Base-by-base conservation (phyloP, 2,797 vertebrate genomes). In the Falco rusticolus region DNA sequence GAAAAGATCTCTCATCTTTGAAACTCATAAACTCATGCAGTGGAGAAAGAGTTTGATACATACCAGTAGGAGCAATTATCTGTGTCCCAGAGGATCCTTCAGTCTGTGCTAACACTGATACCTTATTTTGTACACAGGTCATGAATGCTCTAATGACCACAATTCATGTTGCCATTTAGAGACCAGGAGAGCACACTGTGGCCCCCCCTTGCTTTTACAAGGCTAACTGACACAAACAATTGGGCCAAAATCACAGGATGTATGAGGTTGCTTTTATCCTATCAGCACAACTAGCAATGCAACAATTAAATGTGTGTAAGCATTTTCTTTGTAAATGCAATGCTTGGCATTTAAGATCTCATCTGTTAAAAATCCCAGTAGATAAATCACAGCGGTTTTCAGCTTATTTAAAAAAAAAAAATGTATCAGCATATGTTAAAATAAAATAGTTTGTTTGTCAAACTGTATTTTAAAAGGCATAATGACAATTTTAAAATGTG, bases 41-140 rank as follows among this genome's bases (percentile, higher is more conserved):
- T 3, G 1, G 78, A 84, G 85, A 26, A 87, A 64, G 41, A 47
- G 45, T 53, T 86, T 88, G 68, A 84, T 89, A 60, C 34, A 5
- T 37, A 54, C 72, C 41, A 57, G 77, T 60, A 82, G 59, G 79
- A 96, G 63, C 92, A 96, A 90, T 97, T 96, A 85, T 31, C 53
- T 24, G 31, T 41, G 28, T 96, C 74, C 83, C 47, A 7, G 47
- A 95, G 96, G 70, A 96, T 71, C 34, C 91, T 64, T 47, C 83
- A 33, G 53, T 43, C 54, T 71, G 76, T 48, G 33, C 51, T 71
- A 21, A 53, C 65, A 13, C 43, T 60, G 82, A 57, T 84, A n/a
- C 69, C 87, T 96, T 39, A 69, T 78, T 97, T 87, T 48, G n/a
- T 61, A 96, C 95, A 72, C 82, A 74, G 90, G 89, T 94, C 82